Conservation (phyloP, 2,797 vertebrate genomes). For the Clamator glandarius region DNA sequence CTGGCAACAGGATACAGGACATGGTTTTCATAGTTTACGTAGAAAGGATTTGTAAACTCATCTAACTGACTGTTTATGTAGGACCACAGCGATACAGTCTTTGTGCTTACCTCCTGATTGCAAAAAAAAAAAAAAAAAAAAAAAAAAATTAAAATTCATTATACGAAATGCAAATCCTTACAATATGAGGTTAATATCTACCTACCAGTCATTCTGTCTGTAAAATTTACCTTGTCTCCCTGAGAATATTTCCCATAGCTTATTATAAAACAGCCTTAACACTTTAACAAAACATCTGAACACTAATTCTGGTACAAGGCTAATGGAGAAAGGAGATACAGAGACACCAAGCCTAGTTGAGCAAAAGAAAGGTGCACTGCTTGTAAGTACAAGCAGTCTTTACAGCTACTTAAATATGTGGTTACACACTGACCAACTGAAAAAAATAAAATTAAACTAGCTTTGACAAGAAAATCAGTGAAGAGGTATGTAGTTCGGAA, state of each 20-base stretch:
- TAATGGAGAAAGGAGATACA: neutral
- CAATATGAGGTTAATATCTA: neutral
- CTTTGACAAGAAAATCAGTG: neutral
- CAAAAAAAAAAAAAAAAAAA: neutral
- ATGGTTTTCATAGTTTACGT: slow-evolving; percentile 91
- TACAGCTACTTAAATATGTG: neutral
- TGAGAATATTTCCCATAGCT: neutral
- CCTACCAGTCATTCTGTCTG: neutral
- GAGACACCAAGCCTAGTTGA: neutral
- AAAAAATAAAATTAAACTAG: neutral
- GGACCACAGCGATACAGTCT: slow-evolving; percentile 92
- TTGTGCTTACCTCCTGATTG: slow-evolving; percentile 84
- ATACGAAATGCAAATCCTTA: neutral
- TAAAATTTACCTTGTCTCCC: neutral
- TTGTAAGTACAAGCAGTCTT: neutral
- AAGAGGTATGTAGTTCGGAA: neutral
- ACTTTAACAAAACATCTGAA: neutral
- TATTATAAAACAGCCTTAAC: neutral
- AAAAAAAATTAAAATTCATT: no score
- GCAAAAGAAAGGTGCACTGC: neutral
- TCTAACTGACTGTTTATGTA: slow-evolving; percentile 94
- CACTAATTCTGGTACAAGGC: neutral
- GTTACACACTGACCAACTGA: neutral
- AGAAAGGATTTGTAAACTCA: slow-evolving; percentile 96
- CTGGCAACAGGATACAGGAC: slow-evolving; percentile 92